These are phyloP conservation scores for Noctilio leporinus DNA, from an alignment of 2,113 vertebrate species.

Conservation along the genomic window DNA sequence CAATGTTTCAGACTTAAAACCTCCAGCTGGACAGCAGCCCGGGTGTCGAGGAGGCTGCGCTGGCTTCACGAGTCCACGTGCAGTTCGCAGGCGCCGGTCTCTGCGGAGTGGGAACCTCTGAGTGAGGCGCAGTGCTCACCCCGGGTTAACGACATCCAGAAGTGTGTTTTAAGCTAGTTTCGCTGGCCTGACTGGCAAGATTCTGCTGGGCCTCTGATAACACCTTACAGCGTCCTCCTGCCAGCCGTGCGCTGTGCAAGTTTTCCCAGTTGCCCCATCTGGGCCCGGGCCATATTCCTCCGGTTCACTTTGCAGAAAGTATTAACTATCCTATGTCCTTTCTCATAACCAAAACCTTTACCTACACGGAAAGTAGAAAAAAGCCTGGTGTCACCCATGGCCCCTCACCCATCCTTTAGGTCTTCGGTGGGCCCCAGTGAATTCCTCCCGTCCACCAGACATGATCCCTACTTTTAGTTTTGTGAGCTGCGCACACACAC, in stretches of 20 bases:
- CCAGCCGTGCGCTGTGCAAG: neutral
- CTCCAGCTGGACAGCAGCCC: neutral
- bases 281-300: neutral
- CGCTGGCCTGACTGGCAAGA: neutral
- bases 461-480: neutral
- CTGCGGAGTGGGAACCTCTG: neutral
- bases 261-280: neutral
- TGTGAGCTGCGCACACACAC: neutral
- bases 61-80: neutral
- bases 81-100: neutral
- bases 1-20: neutral
- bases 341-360: neutral
- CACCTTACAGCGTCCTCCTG: neutral
- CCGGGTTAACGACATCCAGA: neutral
- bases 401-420: neutral
- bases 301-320: neutral
- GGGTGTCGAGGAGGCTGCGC: neutral
- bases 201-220: neutral
- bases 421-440: neutral
- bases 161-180: neutral
- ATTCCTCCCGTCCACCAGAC: neutral
- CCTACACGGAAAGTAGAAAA: neutral
- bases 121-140: neutral
- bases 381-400: neutral
- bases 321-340: neutral